Evolutionary conservation across 1,140 invertebrate species (phyloP).

Genomic region (Heliothis virescens): DNA sequence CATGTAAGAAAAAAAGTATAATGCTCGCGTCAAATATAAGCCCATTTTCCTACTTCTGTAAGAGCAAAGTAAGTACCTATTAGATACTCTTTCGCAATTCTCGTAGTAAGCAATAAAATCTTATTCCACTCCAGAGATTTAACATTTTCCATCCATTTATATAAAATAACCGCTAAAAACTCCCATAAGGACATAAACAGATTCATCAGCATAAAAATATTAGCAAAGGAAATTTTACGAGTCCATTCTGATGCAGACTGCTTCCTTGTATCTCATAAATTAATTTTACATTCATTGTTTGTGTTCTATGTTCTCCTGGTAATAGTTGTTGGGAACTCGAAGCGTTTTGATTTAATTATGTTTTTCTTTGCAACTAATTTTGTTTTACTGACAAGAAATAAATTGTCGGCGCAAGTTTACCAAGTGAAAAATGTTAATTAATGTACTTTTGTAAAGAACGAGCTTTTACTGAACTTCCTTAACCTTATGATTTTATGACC

Average conservation of each 20-base stretch:
- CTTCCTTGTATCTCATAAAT: slow-evolving; percentile 44
- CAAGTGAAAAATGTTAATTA: slow-evolving; percentile 6
- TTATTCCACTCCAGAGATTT: slow-evolving; percentile 20
- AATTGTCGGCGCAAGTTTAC: background rate
- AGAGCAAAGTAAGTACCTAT: too few relatives aligned
- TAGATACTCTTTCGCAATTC: background rate
- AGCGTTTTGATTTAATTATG: slow-evolving; percentile 46
- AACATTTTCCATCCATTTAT: slow-evolving; percentile 10
- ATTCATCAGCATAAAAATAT: slow-evolving; percentile 32
- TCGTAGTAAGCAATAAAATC: slow-evolving; percentile 11
- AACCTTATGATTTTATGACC: too few relatives aligned
- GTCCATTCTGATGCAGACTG: slow-evolving; percentile 25
- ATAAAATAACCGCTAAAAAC: background rate
- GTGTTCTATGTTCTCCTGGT: slow-evolving; percentile 40
- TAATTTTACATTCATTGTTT: slow-evolving; percentile 46
- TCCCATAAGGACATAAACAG: slow-evolving; percentile 27
- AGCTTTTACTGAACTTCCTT: too few relatives aligned
- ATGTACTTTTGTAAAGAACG: slow-evolving; percentile 7
- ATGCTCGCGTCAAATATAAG: too few relatives aligned
- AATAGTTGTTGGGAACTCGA: slow-evolving; percentile 34
- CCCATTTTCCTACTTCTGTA: too few relatives aligned
- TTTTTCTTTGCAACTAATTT: slow-evolving; percentile 45
- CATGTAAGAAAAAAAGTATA: too few relatives aligned
- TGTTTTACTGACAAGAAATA: slow-evolving; percentile 1
- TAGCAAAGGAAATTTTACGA: slow-evolving; percentile 38